Evolutionary conservation across 2,113 vertebrate genomes (phyloP).

Genomic region (Embiotoca jacksoni): DNA sequence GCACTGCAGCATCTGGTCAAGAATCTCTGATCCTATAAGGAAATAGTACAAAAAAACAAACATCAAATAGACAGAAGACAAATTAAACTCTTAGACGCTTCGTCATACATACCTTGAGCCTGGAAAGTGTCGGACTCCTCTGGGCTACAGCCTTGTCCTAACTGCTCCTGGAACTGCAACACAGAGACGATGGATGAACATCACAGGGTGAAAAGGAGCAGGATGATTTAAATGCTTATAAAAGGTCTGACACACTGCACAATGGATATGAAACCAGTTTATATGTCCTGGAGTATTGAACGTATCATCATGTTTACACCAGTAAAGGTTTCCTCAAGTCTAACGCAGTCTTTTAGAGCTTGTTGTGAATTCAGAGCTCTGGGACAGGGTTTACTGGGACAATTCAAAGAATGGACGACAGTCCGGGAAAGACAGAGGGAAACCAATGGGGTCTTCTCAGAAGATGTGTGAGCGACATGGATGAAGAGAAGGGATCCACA

Average conservation of each 20-base stretch:
- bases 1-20: constrained; percentile 87
- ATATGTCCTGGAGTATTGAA: too few relatives aligned
- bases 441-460: too few relatives aligned
- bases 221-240: too few relatives aligned
- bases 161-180: constrained; percentile 83
- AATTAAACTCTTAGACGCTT: neutral
- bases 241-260: neutral
- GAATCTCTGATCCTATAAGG: constrained; percentile 81
- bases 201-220: neutral
- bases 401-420: too few relatives aligned
- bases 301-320: too few relatives aligned
- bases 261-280: neutral
- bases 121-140: constrained; percentile 83
- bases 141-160: constrained; percentile 80
- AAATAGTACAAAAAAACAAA: neutral
- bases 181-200: neutral
- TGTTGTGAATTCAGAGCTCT: too few relatives aligned
- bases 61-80: neutral
- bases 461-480: too few relatives aligned
- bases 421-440: too few relatives aligned
- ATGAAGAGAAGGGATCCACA: too few relatives aligned
- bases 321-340: too few relatives aligned
- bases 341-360: too few relatives aligned
- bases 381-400: too few relatives aligned
- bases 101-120: constrained; percentile 71